phyloP scores from a whole-genome alignment of 2,113 vertebrate genomes.

The Triplophysa rosa region DNA sequence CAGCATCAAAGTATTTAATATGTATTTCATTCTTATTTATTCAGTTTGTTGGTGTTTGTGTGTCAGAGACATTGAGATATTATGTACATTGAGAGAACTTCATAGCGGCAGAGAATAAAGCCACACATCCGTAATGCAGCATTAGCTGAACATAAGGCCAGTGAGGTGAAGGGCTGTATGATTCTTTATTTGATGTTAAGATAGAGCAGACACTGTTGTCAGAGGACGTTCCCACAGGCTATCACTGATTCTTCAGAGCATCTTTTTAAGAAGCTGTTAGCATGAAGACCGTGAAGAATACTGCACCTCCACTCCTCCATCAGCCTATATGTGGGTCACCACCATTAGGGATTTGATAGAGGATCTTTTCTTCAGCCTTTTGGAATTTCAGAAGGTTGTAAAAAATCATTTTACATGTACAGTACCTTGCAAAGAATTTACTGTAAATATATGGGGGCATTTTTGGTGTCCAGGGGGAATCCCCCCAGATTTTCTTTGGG shows the following conservation, averaged over 20 bases:
- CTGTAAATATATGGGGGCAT: too few species aligned
- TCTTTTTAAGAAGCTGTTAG: slow-evolving; percentile 76
- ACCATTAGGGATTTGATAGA: slow-evolving; percentile 68
- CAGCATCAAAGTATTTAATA: too few species aligned
- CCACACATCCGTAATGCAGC: not conserved
- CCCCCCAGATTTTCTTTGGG: too few species aligned
- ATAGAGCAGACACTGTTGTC: slow-evolving; percentile 54
- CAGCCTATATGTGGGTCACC: slow-evolving; percentile 72
- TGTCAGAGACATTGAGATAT: slow-evolving; percentile 1
- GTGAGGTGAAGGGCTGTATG: slow-evolving; percentile 4
- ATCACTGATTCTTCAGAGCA: slow-evolving; percentile 73
- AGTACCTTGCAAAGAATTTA: too few species aligned
- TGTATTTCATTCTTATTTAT: too few species aligned
- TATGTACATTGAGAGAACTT: not conserved
- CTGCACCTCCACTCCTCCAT: slow-evolving; percentile 74
- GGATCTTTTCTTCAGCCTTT: slow-evolving; percentile 68
- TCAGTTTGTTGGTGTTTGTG: too few species aligned
- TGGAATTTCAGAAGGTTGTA: slow-evolving; percentile 63
- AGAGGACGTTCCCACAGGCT: slow-evolving; percentile 71
- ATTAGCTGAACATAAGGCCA: not conserved
- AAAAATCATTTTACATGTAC: not conserved
- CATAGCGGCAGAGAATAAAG: not conserved
- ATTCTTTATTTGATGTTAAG: slow-evolving; percentile 24
- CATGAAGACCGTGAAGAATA: slow-evolving; percentile 75
- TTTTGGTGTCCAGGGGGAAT: too few species aligned